Evolutionary conservation across 2,888 invertebrate species (phyloP).

Genomic region (Deilephila porcellus): DNA sequence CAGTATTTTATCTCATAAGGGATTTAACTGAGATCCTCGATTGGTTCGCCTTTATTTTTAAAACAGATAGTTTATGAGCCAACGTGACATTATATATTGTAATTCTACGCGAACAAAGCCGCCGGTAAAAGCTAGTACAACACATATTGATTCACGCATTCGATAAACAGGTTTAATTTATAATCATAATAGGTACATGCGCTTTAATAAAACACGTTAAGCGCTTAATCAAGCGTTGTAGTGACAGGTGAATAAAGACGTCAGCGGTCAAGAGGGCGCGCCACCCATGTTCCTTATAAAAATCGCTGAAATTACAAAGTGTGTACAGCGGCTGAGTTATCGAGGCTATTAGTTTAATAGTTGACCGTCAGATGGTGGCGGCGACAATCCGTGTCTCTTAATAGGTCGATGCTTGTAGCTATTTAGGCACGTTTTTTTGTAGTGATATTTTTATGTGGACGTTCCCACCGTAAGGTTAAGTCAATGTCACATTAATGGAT

Average conservation of each 20-base stretch:
- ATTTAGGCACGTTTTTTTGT: constrained; percentile 64
- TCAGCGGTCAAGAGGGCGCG: constrained; percentile 57
- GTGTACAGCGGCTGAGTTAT: constrained; percentile 70
- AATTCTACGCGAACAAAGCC: too few species aligned
- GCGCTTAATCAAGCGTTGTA: constrained; percentile 48
- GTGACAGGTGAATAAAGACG: constrained; percentile 58
- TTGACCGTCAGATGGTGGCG: constrained; percentile 58
- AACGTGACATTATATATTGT: too few species aligned
- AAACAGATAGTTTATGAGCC: too few species aligned
- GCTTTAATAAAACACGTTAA: constrained; percentile 42
- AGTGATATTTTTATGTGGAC: constrained; percentile 53
- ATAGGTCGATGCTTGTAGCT: constrained; percentile 58
- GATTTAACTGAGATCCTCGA: too few species aligned
- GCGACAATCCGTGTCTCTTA: constrained; percentile 51
- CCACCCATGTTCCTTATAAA: constrained; percentile 73
- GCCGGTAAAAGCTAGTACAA: too few species aligned
- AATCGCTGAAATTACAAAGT: constrained; percentile 74
- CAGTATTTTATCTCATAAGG: too few species aligned
- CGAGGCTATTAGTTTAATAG: constrained; percentile 75
- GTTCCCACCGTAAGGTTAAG: constrained; percentile 49
- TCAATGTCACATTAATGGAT: neutral
- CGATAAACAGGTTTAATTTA: constrained; percentile 47
- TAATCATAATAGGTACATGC: constrained; percentile 43
- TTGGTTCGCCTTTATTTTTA: too few species aligned
- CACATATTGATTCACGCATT: neutral